Evolutionary conservation across 1,140 invertebrate genomes (phyloP).

Genomic region (Octopus bimaculoides): DNA sequence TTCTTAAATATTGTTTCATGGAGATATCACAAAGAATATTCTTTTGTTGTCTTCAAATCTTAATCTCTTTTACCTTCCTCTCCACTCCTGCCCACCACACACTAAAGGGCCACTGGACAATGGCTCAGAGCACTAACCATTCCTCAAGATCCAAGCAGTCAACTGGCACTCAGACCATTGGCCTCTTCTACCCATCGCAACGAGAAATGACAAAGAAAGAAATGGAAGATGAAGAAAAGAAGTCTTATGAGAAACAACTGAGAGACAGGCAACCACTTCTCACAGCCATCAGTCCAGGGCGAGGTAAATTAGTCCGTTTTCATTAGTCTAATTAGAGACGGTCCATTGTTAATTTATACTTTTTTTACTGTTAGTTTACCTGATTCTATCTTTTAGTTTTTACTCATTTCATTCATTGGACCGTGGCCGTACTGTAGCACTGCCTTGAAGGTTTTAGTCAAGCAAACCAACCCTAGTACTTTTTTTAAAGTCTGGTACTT

Average conservation of each 20-base stretch:
- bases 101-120: conserved; percentile 17
- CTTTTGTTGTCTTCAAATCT: neutral
- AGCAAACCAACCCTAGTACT: too few relatives aligned
- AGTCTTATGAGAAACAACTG: conserved; percentile 49
- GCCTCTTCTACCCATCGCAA: conserved; percentile 56
- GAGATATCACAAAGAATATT: too few relatives aligned
- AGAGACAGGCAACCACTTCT: conserved; percentile 51
- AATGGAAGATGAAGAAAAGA: conserved; percentile 47
- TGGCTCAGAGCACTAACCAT: too few relatives aligned
- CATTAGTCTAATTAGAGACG: too few relatives aligned
- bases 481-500: too few relatives aligned
- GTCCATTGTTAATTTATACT: too few relatives aligned
- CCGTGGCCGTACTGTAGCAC: too few relatives aligned
- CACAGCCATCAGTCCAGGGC: conserved; percentile 55
- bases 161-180: conserved; percentile 53
- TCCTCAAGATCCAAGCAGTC: conserved; percentile 1
- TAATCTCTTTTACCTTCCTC: conserved; percentile 16
- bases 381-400: too few relatives aligned
- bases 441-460: too few relatives aligned
- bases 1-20: too few relatives aligned
- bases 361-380: too few relatives aligned
- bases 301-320: conserved; percentile 39
- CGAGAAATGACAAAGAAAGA: conserved; percentile 44
- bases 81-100: conserved; percentile 21
- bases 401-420: too few relatives aligned